Evolutionary conservation across 2,113 vertebrate species (phyloP), one percentile per base, ranked within the genome.

Genomic region (Plestiodon gilberti): DNA sequence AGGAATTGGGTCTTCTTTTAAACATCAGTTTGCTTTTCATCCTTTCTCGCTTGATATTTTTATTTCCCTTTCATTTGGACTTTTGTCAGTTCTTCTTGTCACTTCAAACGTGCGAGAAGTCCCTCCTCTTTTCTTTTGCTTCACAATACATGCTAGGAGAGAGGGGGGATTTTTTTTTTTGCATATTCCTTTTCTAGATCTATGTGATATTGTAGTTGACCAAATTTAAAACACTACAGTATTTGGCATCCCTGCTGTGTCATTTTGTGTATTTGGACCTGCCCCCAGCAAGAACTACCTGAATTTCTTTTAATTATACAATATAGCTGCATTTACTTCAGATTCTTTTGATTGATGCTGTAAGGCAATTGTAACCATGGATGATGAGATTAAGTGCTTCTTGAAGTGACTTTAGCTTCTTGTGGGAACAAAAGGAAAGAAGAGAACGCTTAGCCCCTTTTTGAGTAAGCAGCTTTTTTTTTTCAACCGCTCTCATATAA

Each of bases 351-450:
- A 98, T 97, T 97, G 97, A 97, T 97, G 97, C 98, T 97, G 96
- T 96, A 97, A 98, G 97, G 97, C 98, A 97, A 97, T 98, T 97
- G 97, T 98, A 97, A 98, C 97, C 96, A 91, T 97, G 96, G 98
- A 98, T 98, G 98, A 99, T 98, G 96, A 98, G 98, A 99, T 99
- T 98, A 98, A 98, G 97, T 97, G 97, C 96, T 97, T 97, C 98
- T 98, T 99, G 98, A 98, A 98, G 97, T 98, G 98, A 99, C 97
- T 98, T 98, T 97, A 98, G 97, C 97, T 98, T 96, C 97, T 98
- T 98, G 95, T 95, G 94, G 95, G 97, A 98, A 98, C 97, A 98
- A 98, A 98, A 96, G 93, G 92, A 96, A 95, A 96, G 96, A 96
- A 95, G 96, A 96, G 97, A 97, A 97, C 96, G 95, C 97, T 97